Evolutionary conservation across 2,113 vertebrate species (phyloP), one percentile per base, ranked within the genome.

Genomic region (Aegypius monachus): DNA sequence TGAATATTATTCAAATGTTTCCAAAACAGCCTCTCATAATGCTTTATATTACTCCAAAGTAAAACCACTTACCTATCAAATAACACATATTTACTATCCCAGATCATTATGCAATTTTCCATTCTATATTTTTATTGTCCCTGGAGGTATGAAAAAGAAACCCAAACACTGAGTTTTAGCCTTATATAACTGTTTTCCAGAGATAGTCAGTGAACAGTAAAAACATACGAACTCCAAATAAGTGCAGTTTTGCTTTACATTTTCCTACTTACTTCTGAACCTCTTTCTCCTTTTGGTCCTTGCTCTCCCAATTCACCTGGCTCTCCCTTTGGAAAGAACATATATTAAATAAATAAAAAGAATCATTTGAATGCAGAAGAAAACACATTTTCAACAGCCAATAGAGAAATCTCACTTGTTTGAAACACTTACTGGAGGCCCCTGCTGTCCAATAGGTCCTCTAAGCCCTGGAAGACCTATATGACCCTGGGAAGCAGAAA

Each of bases 381-480:
- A 91, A 91, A 50, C 15, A n/a, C 34, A n/a, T 78, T 86, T 87
- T 78, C 85, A 91, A n/a, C 9, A 45, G 50, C 36, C 62, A 93
- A 29, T 42, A 42, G 10, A 47, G 53, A 90, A 92, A 87, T 73
- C 34, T 55, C 78, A 79, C 75, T 80, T 88, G 71, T 74, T 93
- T 84, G 75, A 73, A 95, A 93, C 92, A 98, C 99, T 98, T 98
- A 99, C 99, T 93, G 99, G 99, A 71, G 96, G 87, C 10, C 99
- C 99, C 97, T 99, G 99, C 36, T 99, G 99, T 97, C 99, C 99
- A 71, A 96, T 55, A 66, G 99, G 94, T 90, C 99, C 99, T 97
- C 99, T 99, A 94, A 95, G 92, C 95, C 99, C 99, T 81, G 97
- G 95, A 66, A 98, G 66, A 59, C 99, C 99, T 55, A 70, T 9